Base-by-base conservation (phyloP, 1,140 invertebrate genomes). In the Bombus superbus region DNA sequence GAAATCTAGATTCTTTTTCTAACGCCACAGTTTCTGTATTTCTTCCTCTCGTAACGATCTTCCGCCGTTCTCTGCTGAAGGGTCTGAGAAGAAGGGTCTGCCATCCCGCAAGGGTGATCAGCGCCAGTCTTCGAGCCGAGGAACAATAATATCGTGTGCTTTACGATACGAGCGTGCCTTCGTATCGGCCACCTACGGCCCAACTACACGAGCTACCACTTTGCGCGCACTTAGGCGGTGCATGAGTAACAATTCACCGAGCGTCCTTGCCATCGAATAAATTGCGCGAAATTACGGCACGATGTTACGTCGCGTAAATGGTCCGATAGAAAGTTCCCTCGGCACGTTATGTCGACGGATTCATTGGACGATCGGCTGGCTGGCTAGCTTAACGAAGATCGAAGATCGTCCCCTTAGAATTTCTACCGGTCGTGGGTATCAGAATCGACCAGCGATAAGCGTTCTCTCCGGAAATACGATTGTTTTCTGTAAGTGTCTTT, bases 221-320 rank as follows among this genome's bases (percentile, higher is more conserved):
- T 93, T 95, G 92, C 91, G 93, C 91, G 91, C 93, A 93, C 93
- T 94, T 94, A 94, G 81, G 89, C 88, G 81, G 85, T 83, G 92
- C 91, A 91, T 85, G 90, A 92, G 93, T 92, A 92, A 92, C 90
- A 89, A 90, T 92, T 93, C 90, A 89, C 88, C 90, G 82, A 90
- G 88, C 90, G 88, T 87, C 76, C 71, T 76, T n/a, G 40, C 71
- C 85, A 86, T 90, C 89, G 85, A 92, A 92, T 93, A 92, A 91
- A 92, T 92, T 89, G 83, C 75, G 71, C 77, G 90, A 92, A 92
- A 92, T 93, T 91, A 88, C 83, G 68, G 86, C 40, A 69, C 83
- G 86, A 86, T 81, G 89, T 89, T 87, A 71, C 68, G 73, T 87
- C 85, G 84, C 68, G 69, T 89, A 84, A 90, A 87, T 87, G 88